Percentiles rank a stretch among this genome's conserved stretches.
These are phyloP conservation scores for Palythoa grandis DNA, from an alignment of 92 coral and sea anemone genomes.

Conservation along the genomic window DNA sequence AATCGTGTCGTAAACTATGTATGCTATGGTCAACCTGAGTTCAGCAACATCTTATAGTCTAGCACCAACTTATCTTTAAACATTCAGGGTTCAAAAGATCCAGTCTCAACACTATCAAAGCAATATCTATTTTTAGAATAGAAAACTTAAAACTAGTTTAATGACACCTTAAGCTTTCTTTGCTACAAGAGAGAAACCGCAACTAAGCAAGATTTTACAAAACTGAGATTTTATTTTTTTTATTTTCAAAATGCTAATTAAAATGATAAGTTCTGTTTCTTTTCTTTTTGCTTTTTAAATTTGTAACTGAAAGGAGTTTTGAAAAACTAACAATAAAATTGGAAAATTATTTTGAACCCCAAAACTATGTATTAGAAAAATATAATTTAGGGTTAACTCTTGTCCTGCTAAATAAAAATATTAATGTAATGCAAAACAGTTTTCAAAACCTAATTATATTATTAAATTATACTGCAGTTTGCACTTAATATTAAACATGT, in stretches of 20 bases:
- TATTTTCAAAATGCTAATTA: neutral
- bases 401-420: neutral
- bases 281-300: neutral
- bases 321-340: neutral
- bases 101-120: too few species aligned
- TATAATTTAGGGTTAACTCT: neutral
- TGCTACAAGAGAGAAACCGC: neutral
- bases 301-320: neutral
- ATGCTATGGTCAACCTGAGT: too few species aligned
- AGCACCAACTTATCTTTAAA: too few species aligned
- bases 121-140: too few species aligned
- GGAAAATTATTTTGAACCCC: neutral
- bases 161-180: too few species aligned
- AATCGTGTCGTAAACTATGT: too few species aligned
- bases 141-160: too few species aligned
- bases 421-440: neutral
- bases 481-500: too few species aligned
- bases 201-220: neutral
- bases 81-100: too few species aligned
- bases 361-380: neutral
- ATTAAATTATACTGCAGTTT: neutral
- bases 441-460: neutral
- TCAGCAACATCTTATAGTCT: too few species aligned
- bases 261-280: neutral
- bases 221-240: neutral